Conservation (phyloP, 2,888 invertebrate species). For the Carterocephalus palaemon region DNA sequence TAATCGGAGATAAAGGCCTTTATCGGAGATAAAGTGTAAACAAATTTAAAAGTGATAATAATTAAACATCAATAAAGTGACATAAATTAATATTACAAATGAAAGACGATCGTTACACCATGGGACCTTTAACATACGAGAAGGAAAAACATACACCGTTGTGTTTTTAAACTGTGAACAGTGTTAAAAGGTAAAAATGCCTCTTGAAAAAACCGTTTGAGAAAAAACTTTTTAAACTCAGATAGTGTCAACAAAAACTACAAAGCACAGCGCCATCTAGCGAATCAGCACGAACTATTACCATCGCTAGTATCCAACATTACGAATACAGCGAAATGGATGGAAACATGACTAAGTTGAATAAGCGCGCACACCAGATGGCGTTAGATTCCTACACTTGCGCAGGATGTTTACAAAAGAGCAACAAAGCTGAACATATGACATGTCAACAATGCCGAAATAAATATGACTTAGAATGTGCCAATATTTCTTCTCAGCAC, state of each 20-base stretch:
- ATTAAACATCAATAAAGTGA: background rate
- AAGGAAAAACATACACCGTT: no score
- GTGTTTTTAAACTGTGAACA: no score
- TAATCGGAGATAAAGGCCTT: no score
- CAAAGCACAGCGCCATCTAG: background rate
- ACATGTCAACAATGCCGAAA: background rate
- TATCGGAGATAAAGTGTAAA: background rate
- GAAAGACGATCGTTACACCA: background rate
- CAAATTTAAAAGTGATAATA: background rate
- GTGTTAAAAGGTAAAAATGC: no score
- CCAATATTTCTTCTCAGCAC: background rate
- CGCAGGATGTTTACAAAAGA: background rate
- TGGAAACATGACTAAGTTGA: background rate
- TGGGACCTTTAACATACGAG: background rate
- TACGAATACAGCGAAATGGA: background rate
- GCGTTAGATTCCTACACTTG: background rate
- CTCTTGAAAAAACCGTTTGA: no score
- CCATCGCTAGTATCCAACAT: background rate
- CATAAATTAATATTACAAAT: background rate
- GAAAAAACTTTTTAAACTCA: no score
- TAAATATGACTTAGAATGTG: slow-evolving; percentile 1
- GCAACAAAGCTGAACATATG: background rate
- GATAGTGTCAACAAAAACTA: no score
- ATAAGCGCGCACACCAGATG: background rate
- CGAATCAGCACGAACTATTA: background rate